Base-by-base conservation (phyloP, 1,140 invertebrate species). In the Lordiphosa clarofinis region DNA sequence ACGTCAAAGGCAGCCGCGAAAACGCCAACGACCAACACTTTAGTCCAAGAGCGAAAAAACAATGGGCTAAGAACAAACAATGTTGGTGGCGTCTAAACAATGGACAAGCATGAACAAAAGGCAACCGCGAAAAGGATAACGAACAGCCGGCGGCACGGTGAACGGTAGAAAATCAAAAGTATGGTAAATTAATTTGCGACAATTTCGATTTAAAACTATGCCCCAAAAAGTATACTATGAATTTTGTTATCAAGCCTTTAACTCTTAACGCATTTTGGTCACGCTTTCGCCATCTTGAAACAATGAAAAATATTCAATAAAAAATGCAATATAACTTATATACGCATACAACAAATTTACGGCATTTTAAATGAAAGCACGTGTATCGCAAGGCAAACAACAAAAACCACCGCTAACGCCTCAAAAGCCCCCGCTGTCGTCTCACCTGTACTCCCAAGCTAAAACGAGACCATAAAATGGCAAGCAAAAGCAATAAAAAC, bases 391-490 rank as follows among this genome's bases (percentile, higher is more conserved):
- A 59, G 47, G 46, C 72, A 57, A 61, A 56, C 56, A 49, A 56
- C 36, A 56, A 57, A 36, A 40, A 21, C 33, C 59, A 11, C 8
- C 4, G 44, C 56, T 59, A 43, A 69, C 52, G 65, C 65, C 56
- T 59, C 56, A 55, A 69, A 69, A 37, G 60, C 58, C 35, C 35
- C 35, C 40, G 35, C 53, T 15, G n/a, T 21, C 39, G 35, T 24
- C 42, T 44, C 19, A 24, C 15, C 31, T 9, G 46, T 12, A 28
- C 24, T 28, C 24, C 7, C 24, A 64, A 64, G 52, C 76, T 64
- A 55, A 72, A 82, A 75, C 57, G 72, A 72, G 76, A 82, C 78
- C 76, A 64, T 76, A 84, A 84, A 82, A 82, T 72, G 73, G 76
- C 63, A 60, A 73, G 56, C 63, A 49, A 67, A 54, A 59, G 78